Evolutionary conservation across 2,888 invertebrate species (phyloP).

Genomic region (Spatulosminthurus flaviceps): DNA sequence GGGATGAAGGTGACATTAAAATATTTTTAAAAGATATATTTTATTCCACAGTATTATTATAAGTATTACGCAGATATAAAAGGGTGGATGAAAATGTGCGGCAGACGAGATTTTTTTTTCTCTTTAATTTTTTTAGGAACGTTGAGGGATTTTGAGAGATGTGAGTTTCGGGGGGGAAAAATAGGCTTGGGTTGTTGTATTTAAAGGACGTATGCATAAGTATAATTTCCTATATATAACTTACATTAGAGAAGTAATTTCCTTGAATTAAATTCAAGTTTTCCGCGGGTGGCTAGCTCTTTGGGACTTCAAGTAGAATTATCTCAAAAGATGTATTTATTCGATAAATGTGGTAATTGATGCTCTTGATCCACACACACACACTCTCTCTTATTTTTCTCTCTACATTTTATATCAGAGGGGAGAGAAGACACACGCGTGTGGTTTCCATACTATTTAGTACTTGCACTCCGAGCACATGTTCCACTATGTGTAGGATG

Average conservation of each 20-base stretch:
- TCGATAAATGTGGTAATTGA: conserved; percentile 20
- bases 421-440: too few species aligned
- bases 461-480: not conserved
- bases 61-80: not conserved
- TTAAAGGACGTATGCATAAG: too few species aligned
- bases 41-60: not conserved
- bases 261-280: not conserved
- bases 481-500: too few species aligned
- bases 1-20: not conserved
- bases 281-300: not conserved
- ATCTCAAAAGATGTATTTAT: conserved; percentile 16
- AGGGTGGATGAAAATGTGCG: not conserved
- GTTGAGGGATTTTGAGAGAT: not conserved
- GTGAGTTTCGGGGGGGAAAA: not conserved
- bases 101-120: not conserved
- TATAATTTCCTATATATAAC: not conserved
- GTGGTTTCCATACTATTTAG: not conserved
- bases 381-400: too few species aligned
- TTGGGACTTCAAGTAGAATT: conserved; percentile 2
- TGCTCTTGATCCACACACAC: conserved; percentile 21
- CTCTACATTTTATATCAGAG: conserved; percentile 17
- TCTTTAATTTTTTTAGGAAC: too few species aligned
- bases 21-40: conserved; percentile 14
- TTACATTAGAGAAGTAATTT: not conserved
- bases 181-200: too few species aligned